phyloP scores from a whole-genome alignment of 1,140 invertebrate species.

The Tribolium castaneum region DNA sequence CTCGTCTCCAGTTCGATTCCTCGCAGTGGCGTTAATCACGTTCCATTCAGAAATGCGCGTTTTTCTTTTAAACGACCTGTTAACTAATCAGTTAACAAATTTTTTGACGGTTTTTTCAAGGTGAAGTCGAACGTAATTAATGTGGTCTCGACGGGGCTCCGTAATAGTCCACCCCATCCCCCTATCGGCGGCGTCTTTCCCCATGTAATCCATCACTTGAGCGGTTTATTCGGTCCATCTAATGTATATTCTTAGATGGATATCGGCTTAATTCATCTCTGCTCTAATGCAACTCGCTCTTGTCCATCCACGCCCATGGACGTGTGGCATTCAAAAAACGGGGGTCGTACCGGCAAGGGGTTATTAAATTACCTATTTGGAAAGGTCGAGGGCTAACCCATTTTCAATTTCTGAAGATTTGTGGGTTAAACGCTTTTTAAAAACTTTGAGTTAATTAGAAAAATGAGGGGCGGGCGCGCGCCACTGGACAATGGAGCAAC shows the following conservation, averaged over 20 bases:
- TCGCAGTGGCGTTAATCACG: slow-evolving; percentile 14
- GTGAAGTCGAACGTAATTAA: slow-evolving; percentile 6
- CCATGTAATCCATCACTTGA: slow-evolving; percentile 35
- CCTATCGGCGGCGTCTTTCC: not conserved
- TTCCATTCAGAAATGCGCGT: not conserved
- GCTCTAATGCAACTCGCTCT: slow-evolving; percentile 23
- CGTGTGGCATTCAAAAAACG: slow-evolving; percentile 3
- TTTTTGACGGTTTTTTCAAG: slow-evolving; percentile 2
- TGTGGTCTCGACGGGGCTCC: slow-evolving; percentile 2
- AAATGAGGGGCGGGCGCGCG: not conserved
- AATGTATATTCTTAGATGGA: slow-evolving; percentile 42
- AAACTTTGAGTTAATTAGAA: not conserved
- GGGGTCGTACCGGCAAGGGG: slow-evolving; percentile 2
- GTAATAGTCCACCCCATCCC: slow-evolving; percentile 20
- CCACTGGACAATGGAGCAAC: slow-evolving; percentile 7
- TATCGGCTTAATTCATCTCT: slow-evolving; percentile 43
- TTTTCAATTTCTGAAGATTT: slow-evolving; percentile 19
- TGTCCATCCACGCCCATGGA: slow-evolving; percentile 30
- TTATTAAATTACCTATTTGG: slow-evolving; percentile 22
- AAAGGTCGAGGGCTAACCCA: not conserved
- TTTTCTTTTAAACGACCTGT: not conserved
- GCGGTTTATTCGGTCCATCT: slow-evolving; percentile 37
- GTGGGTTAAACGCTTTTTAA: slow-evolving; percentile 18
- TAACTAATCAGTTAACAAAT: not conserved
- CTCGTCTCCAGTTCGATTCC: not conserved